Evolutionary conservation across 1,140 invertebrate species (phyloP), one percentile per base, ranked within the genome.

Genomic region (Vanessa tameamea): DNA sequence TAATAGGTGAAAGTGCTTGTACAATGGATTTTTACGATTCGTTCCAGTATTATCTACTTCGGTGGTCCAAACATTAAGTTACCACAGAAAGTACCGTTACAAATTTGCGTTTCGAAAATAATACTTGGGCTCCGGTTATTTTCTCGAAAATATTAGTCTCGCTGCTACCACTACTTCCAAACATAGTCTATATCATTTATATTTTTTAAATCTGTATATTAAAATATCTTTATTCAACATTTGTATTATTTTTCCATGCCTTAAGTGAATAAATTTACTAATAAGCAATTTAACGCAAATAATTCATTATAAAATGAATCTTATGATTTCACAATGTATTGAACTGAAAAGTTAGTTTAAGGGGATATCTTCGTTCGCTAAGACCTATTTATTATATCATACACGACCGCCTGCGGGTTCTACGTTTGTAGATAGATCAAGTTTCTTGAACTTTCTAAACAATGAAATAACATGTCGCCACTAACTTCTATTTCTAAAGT

Each of bases 91-190:
- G 63, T 50, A 84, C 81, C 83, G 80, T 84, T 81, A 83, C 81
- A 64, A 85, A 85, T 85, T 73, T 74, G 72, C 77, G 72, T 83
- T 81, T 81, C 73, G 73, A 79, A 79, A 83, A 85, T 61, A 82
- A 13, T n/a, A 80, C 76, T 67, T 64, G 50, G 64, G 23, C 51
- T 23, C 63, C 76, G 65, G 59, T 77, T 73, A 74, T 77, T 79
- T 77, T 69, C 70, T 77, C 55, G 57, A 75, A 79, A 77, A 77
- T 53, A 72, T 76, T 63, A 69, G 57, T 74, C 55, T 43, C 68
- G 51, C 57, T n/a, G 53, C 73, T 79, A 76, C 74, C 61, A 53
- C 47, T 74, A 74, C 59, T 64, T 74, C 47, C 26, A 4, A 50
- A 23, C 2, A 12, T 12, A 23, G 11, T 15, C 16, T 16, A 20